These are phyloP conservation scores for Rhyacichthys aspro DNA, from an alignment of 2,797 vertebrate species.

Conservation along the genomic window DNA sequence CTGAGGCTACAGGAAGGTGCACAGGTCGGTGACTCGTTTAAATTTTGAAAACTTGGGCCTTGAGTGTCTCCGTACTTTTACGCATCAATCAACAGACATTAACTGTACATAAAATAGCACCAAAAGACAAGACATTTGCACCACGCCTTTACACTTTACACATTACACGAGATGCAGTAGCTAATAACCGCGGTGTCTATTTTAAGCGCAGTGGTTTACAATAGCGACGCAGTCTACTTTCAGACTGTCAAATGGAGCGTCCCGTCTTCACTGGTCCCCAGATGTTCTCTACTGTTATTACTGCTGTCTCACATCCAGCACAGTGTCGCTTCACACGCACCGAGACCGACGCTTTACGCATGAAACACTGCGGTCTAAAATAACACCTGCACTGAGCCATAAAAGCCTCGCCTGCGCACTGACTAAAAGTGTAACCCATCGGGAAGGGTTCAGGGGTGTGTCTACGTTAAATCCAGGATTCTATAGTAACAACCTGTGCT, in stretches of 20 bases:
- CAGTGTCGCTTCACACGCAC: slow-evolving; percentile 38
- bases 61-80: slow-evolving; percentile 39
- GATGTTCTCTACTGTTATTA: slow-evolving; percentile 55
- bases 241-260: slow-evolving; percentile 40
- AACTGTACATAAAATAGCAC: too few species aligned
- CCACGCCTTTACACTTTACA: too few species aligned
- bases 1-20: slow-evolving; percentile 72
- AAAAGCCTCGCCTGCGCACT: slow-evolving; percentile 8
- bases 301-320: slow-evolving; percentile 51
- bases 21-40: slow-evolving; percentile 74
- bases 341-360: slow-evolving; percentile 49
- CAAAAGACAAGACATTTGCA: too few species aligned
- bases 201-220: slow-evolving; percentile 4
- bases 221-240: slow-evolving; percentile 11
- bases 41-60: slow-evolving; percentile 67
- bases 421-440: not conserved
- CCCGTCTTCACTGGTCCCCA: slow-evolving; percentile 69
- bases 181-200: not conserved
- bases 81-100: too few species aligned
- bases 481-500: too few species aligned
- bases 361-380: slow-evolving; percentile 59
- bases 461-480: too few species aligned
- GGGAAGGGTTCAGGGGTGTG: not conserved
- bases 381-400: slow-evolving; percentile 33
- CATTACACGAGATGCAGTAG: not conserved